Evolutionary conservation across 1,140 invertebrate genomes (phyloP).

Genomic region (Rhagoletis zephyria): DNA sequence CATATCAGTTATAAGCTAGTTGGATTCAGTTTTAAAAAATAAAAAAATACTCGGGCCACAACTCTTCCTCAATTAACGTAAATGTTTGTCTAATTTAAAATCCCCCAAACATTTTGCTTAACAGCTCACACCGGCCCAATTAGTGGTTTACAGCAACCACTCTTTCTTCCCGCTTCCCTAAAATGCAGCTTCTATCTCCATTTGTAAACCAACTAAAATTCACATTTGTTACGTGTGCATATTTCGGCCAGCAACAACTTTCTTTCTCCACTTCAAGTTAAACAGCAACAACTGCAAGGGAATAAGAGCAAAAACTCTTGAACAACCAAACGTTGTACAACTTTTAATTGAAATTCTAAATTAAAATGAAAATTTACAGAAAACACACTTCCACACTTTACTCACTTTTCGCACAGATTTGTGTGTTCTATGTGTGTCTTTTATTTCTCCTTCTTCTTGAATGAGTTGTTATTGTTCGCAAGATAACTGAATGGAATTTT

Average conservation of each 20-base stretch:
- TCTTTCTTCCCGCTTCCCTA: neutral
- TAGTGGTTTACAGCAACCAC: neutral
- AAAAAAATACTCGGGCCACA: too few species aligned
- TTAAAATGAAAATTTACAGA: slow-evolving; percentile 40
- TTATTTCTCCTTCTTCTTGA: neutral
- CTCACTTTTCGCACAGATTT: neutral
- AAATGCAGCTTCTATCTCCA: neutral
- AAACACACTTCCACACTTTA: neutral
- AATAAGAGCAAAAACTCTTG: neutral
- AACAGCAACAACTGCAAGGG: neutral
- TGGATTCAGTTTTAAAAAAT: too few species aligned
- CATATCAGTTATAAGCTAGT: too few species aligned
- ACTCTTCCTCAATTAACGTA: too few species aligned
- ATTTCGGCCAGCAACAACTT: neutral
- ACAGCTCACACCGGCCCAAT: neutral
- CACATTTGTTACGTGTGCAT: neutral
- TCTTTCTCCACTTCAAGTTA: neutral
- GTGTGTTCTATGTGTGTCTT: neutral
- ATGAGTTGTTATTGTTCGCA: neutral
- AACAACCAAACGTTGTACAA: slow-evolving; percentile 16
- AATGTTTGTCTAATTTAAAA: too few species aligned
- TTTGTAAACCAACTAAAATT: neutral
- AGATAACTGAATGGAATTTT: slow-evolving; percentile 36
- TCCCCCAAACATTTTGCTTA: neutral
- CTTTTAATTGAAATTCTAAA: slow-evolving; percentile 50